Evolutionary conservation across 2,888 invertebrate genomes (phyloP), one percentile per base, ranked within the genome.

Genomic region (Charanyca ferruginea): DNA sequence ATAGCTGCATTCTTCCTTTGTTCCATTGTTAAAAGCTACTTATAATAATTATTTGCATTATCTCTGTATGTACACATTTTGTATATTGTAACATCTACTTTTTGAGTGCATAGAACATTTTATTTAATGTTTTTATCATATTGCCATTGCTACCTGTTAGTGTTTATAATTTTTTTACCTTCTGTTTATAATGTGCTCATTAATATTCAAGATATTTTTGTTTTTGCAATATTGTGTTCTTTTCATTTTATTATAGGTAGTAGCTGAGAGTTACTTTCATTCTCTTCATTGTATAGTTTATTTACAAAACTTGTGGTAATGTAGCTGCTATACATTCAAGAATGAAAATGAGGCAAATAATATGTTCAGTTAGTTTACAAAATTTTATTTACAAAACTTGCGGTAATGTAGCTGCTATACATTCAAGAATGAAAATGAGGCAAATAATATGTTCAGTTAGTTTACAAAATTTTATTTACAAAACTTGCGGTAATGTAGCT

Each of bases 11-110:
- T 87, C 83, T 86, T 86, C 84, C 87, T 92, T 90, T 92, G 89
- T 92, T 90, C 87, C 86, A 91, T 91, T 92, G 90, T 93, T 89
- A 81, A 83, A 74, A 75, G 77, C 77, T 80, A 81, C 79, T 83
- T 80, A 62, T 77, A 80, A 83, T 71, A 72, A 63, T 79, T 71
- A 80, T 78, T 81, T 83, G 73, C 81, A 85, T 86, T 85, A 84
- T 85, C 79, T 85, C 83, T 79, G 83, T 84, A 70, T 74, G 69
- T 70, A 77, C 65, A 71, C 55, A 80, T 83, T 67, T 81, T 77
- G 66, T 75, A 68, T 51, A 73, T 38, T 64, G 61, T 72, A 70
- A 51, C 54, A 60, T 61, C 35, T 57, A 45, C 49, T 53, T 61
- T 63, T 61, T 49, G n/a, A 60, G 45, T 44, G 69, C 57, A 35